Base-by-base conservation (phyloP, 2,888 invertebrate genomes). In the Julus scanicus region DNA sequence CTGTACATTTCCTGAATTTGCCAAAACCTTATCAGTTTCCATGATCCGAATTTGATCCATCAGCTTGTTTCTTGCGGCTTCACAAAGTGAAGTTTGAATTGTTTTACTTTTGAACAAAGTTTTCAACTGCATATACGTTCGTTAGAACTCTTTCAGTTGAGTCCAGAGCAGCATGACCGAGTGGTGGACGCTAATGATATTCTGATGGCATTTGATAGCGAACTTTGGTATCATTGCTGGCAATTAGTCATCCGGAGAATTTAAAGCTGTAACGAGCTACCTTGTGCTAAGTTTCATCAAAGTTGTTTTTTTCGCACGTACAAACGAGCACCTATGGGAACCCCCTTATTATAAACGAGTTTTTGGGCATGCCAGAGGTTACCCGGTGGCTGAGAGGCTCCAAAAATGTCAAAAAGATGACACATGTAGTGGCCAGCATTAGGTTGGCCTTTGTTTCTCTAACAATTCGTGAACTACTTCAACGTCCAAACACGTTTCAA, bases 391-490 rank as follows among this genome's bases (percentile, higher is more conserved):
- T 63, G 63, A n/a, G n/a, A 20, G 20, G n/a, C 63, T n/a, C 63
- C 6, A 63, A 63, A 63, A 63, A 63, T 20, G n/a, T 20, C 63
- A 63, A n/a, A 63, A 63, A 63, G 63, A 63, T 63, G 63, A 63
- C 63, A 63, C 63, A 63, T 20, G 63, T 53, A 63, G 63, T 63
- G 63, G 63, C 63, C 63, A 63, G 63, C 63, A 63, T 63, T 63
- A 20, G 63, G 63, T n/a, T n/a, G n/a, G 20, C 63, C 20, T 20
- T 63, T 63, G 63, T 63, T 63, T 63, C 20, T 17, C 20, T 20
- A 63, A 63, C 63, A 63, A 63, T 63, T 63, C 63, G 20, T 63
- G 63, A 63, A 63, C 63, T 63, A 63, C 63, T 63, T 63, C 63
- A 63, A n/a, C 63, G 20, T 63, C 63, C 20, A 63, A 63, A 63